A percentile compares a stretch with the other conserved stretches of the same genome.
Evolutionary conservation across 1,140 invertebrate species (phyloP).

Genomic region (Dendroctonus valens): DNA sequence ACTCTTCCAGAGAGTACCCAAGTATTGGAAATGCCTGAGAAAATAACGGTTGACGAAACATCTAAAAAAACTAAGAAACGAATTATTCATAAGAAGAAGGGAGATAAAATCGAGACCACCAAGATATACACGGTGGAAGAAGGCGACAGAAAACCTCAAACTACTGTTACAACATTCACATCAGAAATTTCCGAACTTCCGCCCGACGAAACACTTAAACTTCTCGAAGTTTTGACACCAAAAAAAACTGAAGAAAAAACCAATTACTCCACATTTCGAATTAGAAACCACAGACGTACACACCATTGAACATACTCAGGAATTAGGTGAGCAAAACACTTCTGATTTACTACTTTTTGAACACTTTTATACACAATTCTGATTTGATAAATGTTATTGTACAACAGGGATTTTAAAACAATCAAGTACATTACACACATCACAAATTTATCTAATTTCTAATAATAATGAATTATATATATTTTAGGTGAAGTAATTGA

Average conservation of each 20-base stretch:
- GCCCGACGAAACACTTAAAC: slow-evolving; percentile 18
- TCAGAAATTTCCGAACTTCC: slow-evolving; percentile 20
- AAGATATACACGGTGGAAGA: slow-evolving; percentile 40
- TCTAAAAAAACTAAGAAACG: slow-evolving; percentile 39
- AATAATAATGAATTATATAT: slow-evolving; percentile 18
- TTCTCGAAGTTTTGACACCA: slow-evolving; percentile 17
- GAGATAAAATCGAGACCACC: slow-evolving; percentile 39
- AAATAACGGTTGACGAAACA: slow-evolving; percentile 42
- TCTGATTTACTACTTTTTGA: slow-evolving; percentile 4
- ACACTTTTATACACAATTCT: neutral
- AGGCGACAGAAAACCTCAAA: slow-evolving; percentile 30
- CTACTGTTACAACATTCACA: slow-evolving; percentile 40
- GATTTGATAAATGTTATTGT: neutral
- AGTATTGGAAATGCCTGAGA: slow-evolving; percentile 38
- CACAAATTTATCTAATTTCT: neutral
- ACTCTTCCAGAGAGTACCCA: slow-evolving; percentile 12
- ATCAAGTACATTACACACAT: neutral
- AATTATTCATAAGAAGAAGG: slow-evolving; percentile 40
- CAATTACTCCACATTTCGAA: slow-evolving; percentile 22
- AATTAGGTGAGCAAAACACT: slow-evolving; percentile 38
- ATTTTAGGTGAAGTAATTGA: slow-evolving; percentile 37
- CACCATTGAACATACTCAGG: slow-evolving; percentile 38
- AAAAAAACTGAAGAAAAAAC: slow-evolving; percentile 27
- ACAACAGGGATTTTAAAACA: neutral
- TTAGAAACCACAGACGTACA: slow-evolving; percentile 39